Evolutionary conservation across 2,797 vertebrate species (phyloP), one percentile per base, ranked within the genome.

Genomic region (Crossoptilon crossoptilon): DNA sequence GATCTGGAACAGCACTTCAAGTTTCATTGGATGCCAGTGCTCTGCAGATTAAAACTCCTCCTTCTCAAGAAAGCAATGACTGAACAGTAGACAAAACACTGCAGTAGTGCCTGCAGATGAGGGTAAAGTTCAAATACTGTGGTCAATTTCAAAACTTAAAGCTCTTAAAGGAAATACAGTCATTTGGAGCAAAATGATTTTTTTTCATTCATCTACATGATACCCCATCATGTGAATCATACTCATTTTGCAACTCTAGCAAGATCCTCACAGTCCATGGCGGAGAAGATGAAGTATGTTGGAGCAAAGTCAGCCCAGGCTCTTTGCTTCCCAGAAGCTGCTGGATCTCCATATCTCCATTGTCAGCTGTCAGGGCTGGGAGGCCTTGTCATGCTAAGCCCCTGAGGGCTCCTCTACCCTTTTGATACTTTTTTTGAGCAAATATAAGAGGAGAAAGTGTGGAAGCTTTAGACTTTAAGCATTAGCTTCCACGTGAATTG

Each of bases 1-100:
- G 55, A 81, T 39, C 63, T 72, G 51, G 89, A 91, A 58, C 59
- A 72, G 46, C 72, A 27, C 41, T 91, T 88, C 90, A 78, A 46
- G 76, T 49, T 55, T 43, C 33, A 27, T 63, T 78, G n/a, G n/a
- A 88, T 88, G 49, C 60, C 19, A 63, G 26, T 2, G 2, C 21
- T 84, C 33, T 37, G 37, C 70, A 90, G 55, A 72, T 62, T 41
- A 55, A 75, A 73, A 74, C 24, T 63, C 14, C 2, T 11, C 10
- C 82, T 58, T 84, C 60, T 55, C 51, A 53, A 31, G 39, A 46
- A 23, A 62, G 44, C n/a, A 48, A 33, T 2, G 7, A 77, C 2
- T 77, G 63, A 80, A 84, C 13, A 24, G 21, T 46, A 85, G 49
- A n/a, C 53, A 87, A 68, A 90, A 79, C 27, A 35, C 72, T 75